Conservation (phyloP, 2,888 invertebrate species). For the Ochropacha duplaris region DNA sequence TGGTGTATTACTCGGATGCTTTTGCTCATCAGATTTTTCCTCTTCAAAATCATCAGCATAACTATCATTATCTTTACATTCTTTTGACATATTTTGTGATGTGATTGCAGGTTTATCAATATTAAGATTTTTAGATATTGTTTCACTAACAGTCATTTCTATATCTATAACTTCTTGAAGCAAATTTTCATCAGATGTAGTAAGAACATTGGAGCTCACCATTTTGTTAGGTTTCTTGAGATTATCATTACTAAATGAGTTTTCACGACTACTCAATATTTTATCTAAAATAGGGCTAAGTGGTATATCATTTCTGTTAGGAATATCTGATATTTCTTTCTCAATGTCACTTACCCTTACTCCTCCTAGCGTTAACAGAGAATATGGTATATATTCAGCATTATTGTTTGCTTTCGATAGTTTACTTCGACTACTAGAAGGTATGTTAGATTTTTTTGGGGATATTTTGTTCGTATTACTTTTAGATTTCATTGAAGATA, state of each 20-base stretch:
- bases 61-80: slow-evolving; percentile 49
- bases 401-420: slow-evolving; percentile 45
- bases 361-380: slow-evolving; percentile 74
- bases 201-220: slow-evolving; percentile 50
- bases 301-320: slow-evolving; percentile 56
- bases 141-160: slow-evolving; percentile 60
- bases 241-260: slow-evolving; percentile 55
- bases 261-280: slow-evolving; percentile 66
- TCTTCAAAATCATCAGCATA: slow-evolving; percentile 78
- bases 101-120: slow-evolving; percentile 22
- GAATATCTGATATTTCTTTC: slow-evolving; percentile 61
- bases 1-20: slow-evolving; percentile 20
- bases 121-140: slow-evolving; percentile 46
- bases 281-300: slow-evolving; percentile 68
- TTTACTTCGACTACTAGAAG: slow-evolving; percentile 9
- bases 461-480: slow-evolving; percentile 24
- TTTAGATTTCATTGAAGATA: slow-evolving; percentile 27
- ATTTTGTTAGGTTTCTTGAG: slow-evolving; percentile 37
- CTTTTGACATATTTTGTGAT: slow-evolving; percentile 26
- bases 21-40: slow-evolving; percentile 57
- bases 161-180: slow-evolving; percentile 71
- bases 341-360: slow-evolving; percentile 69
- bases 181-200: slow-evolving; percentile 74
- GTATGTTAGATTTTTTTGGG: slow-evolving; percentile 29
- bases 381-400: slow-evolving; percentile 74